Conservation (phyloP, 2,113 vertebrate genomes). For the Mugil cephalus region DNA sequence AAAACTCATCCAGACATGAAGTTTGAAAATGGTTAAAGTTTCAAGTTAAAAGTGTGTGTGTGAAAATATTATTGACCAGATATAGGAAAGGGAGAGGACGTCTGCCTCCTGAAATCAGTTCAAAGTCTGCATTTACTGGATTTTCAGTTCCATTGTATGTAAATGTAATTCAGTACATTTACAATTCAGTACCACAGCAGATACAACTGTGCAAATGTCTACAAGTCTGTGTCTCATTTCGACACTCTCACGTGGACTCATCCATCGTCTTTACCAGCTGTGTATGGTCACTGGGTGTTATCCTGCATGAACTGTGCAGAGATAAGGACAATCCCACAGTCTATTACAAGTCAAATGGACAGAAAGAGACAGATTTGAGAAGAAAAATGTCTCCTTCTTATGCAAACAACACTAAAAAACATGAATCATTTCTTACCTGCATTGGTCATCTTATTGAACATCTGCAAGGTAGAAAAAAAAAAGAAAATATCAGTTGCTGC, state of each 20-base stretch:
- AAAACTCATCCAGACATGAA: constrained; percentile 10
- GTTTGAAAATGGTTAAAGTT: not conserved
- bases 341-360: too few relatives aligned
- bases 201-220: not conserved
- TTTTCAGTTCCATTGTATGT: not conserved
- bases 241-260: not conserved
- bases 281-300: constrained; percentile 8
- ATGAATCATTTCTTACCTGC: constrained; percentile 84
- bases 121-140: not conserved
- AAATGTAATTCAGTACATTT: not conserved
- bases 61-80: too few relatives aligned
- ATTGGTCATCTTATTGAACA: constrained; percentile 80
- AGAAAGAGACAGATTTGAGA: not conserved
- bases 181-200: not conserved
- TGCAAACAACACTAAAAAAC: not conserved
- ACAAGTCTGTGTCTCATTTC: not conserved
- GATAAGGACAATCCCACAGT: constrained; percentile 1
- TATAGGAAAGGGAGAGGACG: not conserved
- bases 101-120: not conserved
- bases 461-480: constrained; percentile 81
- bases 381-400: not conserved
- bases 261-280: not conserved
- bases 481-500: constrained; percentile 20
- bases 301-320: constrained; percentile 33
- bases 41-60: not conserved